Conservation (phyloP, 2,888 invertebrate species). For the Lasius platythorax region DNA sequence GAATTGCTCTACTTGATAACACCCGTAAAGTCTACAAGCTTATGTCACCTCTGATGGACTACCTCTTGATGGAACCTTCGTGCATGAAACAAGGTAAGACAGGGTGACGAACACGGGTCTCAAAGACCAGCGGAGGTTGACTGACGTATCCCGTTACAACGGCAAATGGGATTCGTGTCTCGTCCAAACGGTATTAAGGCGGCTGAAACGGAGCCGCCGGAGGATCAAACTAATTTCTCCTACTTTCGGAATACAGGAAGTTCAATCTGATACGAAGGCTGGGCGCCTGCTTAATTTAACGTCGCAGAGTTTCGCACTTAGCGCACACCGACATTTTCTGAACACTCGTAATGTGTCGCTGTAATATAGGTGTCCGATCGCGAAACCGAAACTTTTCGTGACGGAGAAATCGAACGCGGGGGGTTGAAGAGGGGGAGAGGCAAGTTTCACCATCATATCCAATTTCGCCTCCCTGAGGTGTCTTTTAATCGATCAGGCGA, state of each 20-base stretch:
- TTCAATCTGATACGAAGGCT: constrained; percentile 49
- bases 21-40: neutral
- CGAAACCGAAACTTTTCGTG: constrained; percentile 30
- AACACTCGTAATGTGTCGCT: constrained; percentile 34
- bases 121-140: constrained; percentile 51
- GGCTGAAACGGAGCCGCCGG: constrained; percentile 14
- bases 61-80: constrained; percentile 19
- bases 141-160: constrained; percentile 59
- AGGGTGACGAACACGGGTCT: constrained; percentile 23
- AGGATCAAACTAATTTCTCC: constrained; percentile 60
- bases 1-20: neutral
- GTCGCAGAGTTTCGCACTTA: constrained; percentile 26
- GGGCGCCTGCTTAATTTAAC: constrained; percentile 40
- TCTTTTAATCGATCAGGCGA: constrained; percentile 70
- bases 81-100: constrained; percentile 26
- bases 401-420: constrained; percentile 38
- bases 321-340: constrained; percentile 5
- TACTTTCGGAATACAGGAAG: constrained; percentile 56
- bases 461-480: constrained; percentile 59
- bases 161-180: constrained; percentile 54
- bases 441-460: constrained; percentile 67
- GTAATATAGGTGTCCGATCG: neutral
- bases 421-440: neutral
- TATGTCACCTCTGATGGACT: constrained; percentile 1
- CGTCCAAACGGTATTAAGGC: constrained; percentile 56